Percentiles rank a stretch among this genome's conserved stretches.
phyloP scores from a whole-genome alignment of 2,113 vertebrate genomes.

The Serilophus lunatus region DNA sequence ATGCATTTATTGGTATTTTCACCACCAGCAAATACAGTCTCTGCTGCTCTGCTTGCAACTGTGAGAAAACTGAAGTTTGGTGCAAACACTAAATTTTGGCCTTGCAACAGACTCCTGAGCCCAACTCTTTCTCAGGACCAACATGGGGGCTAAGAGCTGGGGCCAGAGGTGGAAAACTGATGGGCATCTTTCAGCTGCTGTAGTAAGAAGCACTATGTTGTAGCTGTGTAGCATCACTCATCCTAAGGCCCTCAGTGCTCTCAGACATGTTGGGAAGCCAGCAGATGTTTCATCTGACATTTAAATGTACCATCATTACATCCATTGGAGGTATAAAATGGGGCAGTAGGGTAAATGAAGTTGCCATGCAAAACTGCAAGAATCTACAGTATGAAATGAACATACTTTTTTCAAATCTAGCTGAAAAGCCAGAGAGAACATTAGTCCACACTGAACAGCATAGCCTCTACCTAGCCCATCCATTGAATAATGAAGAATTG shows the following conservation, averaged over 20 bases:
- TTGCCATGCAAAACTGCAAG: not conserved
- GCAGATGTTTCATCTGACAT: not conserved
- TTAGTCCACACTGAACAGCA: not conserved
- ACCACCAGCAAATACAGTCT: not conserved
- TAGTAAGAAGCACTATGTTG: not conserved
- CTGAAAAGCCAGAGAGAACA: not conserved
- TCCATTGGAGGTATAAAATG: not conserved
- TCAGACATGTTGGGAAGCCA: not conserved
- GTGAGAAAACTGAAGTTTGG: not conserved
- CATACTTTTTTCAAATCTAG: not conserved
- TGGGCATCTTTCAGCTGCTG: not conserved
- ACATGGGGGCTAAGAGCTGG: not conserved
- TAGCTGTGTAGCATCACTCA: not conserved
- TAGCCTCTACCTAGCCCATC: not conserved
- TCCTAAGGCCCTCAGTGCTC: not conserved
- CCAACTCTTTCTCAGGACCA: not conserved
- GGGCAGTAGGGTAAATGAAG: not conserved
- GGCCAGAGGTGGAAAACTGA: not conserved
- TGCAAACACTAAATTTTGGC: not conserved
- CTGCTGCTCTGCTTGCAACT: not conserved
- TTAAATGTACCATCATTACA: not conserved
- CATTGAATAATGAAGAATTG: not conserved
- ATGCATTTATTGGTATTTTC: not conserved
- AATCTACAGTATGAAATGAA: not conserved
- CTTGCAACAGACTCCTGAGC: not conserved